phyloP scores from a whole-genome alignment of 1,140 invertebrate genomes.

The Leptonema lineaticorne region DNA sequence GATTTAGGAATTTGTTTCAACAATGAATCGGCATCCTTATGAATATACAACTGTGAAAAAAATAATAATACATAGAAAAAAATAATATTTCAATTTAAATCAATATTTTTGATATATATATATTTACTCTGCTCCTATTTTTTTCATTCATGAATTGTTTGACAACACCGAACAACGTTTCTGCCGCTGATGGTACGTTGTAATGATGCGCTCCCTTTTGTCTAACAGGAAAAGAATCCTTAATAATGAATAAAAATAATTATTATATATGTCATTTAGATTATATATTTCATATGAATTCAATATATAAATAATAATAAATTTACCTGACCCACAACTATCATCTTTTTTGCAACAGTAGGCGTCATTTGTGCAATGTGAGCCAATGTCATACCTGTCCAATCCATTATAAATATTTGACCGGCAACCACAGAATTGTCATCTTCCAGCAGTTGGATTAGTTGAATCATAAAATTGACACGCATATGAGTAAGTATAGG shows the following conservation, averaged over 20 bases:
- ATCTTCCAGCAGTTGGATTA: constrained; percentile 43
- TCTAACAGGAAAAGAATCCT: constrained; percentile 49
- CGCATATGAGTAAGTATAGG: constrained; percentile 46
- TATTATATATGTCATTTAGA: not conserved
- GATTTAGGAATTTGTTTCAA: constrained; percentile 56
- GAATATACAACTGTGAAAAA: constrained; percentile 53
- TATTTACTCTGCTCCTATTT: constrained; percentile 50
- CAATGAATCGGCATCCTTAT: constrained; percentile 52
- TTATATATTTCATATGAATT: not conserved
- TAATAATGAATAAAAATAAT: not conserved
- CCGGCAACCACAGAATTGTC: constrained; percentile 46
- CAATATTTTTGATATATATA: too few relatives aligned
- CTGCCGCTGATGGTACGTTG: constrained; percentile 48
- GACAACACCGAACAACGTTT: constrained; percentile 51
- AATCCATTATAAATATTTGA: constrained; percentile 46
- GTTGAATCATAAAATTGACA: constrained; percentile 42
- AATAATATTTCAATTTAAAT: constrained; percentile 3
- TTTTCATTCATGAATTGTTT: constrained; percentile 53
- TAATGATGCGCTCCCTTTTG: constrained; percentile 51
- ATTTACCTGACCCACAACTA: constrained; percentile 53
- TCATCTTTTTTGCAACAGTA: constrained; percentile 55
- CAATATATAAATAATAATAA: not conserved
- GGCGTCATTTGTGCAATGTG: constrained; percentile 55
- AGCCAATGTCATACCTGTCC: constrained; percentile 46
- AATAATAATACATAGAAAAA: not conserved